Percentiles rank a stretch among this genome's conserved stretches.
Conservation (phyloP, 2,113 vertebrate species). For the Felis catus region DNA sequence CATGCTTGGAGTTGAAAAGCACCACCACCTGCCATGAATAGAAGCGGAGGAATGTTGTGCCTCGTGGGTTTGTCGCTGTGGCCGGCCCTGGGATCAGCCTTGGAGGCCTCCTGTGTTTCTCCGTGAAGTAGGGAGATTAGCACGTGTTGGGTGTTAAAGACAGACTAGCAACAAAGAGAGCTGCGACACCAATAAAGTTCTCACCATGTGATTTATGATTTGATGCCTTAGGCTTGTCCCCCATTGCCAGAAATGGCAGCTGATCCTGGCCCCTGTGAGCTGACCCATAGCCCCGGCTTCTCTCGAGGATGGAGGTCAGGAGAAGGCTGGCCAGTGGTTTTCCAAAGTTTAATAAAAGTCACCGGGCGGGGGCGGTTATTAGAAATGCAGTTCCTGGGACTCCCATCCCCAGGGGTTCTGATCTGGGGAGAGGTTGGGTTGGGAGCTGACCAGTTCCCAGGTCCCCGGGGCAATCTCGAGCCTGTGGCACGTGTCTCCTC, state of each 20-base stretch:
- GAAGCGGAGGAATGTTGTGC: rapidly evolving
- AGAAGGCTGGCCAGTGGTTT: background rate
- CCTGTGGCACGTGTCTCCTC: rapidly evolving
- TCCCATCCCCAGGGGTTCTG: background rate
- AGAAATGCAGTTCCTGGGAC: rapidly evolving
- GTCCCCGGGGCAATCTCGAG: rapidly evolving
- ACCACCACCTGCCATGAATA: rapidly evolving
- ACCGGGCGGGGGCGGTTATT: background rate
- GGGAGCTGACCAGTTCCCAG: background rate
- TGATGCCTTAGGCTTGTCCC: background rate
- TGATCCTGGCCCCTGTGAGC: background rate
- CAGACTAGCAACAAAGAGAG: background rate
- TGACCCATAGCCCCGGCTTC: background rate
- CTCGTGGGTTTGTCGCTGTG: rapidly evolving
- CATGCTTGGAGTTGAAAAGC: background rate
- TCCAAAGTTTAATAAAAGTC: background rate
- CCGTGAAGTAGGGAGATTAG: background rate
- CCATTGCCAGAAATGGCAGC: background rate
- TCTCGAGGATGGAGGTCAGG: background rate
- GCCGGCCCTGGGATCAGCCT: rapidly evolving
- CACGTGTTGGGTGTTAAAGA: background rate
- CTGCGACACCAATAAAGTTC: rapidly evolving
- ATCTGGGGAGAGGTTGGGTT: rapidly evolving
- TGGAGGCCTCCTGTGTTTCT: background rate
- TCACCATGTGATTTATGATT: background rate